Conservation (phyloP, 1,140 invertebrate species). For the Micrasema longulum region DNA sequence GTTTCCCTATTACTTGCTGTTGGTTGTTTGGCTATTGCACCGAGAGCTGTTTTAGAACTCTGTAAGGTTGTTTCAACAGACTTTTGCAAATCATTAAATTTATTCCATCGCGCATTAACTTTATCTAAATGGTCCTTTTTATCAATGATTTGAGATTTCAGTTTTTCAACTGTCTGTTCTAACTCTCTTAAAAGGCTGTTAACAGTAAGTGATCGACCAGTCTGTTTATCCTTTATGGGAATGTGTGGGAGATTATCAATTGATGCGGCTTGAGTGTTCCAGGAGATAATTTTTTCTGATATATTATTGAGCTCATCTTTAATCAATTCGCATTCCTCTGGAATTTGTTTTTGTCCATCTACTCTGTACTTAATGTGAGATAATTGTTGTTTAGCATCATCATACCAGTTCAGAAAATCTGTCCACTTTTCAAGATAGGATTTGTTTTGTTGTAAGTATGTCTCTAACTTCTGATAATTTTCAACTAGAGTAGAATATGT, state of each 20-base stretch:
- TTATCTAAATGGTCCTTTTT: constrained; percentile 77
- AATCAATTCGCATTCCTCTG: constrained; percentile 74
- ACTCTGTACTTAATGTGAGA: constrained; percentile 84
- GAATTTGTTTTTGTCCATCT: constrained; percentile 76
- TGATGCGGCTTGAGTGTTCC: constrained; percentile 75
- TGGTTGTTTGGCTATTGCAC: constrained; percentile 70
- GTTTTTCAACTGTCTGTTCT: constrained; percentile 74
- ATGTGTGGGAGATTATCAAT: constrained; percentile 77
- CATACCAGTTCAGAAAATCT: constrained; percentile 84
- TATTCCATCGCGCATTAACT: constrained; percentile 76
- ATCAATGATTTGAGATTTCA: constrained; percentile 73
- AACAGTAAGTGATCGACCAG: constrained; percentile 76
- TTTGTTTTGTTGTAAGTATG: constrained; percentile 81
- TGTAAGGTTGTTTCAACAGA: constrained; percentile 74
- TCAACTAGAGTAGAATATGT: constrained; percentile 79
- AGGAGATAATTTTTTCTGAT: constrained; percentile 73
- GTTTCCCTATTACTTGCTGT: constrained; percentile 71
- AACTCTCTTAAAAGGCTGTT: constrained; percentile 77
- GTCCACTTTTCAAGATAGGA: constrained; percentile 84
- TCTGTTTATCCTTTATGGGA: constrained; percentile 76
- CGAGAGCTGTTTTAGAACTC: constrained; percentile 68
- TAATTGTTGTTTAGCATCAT: constrained; percentile 84
- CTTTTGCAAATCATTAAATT: constrained; percentile 76
- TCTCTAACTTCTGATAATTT: constrained; percentile 82
- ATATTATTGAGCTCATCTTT: constrained; percentile 77